Base-by-base conservation (phyloP, 2,797 vertebrate species). In the Chrysolophus pictus region DNA sequence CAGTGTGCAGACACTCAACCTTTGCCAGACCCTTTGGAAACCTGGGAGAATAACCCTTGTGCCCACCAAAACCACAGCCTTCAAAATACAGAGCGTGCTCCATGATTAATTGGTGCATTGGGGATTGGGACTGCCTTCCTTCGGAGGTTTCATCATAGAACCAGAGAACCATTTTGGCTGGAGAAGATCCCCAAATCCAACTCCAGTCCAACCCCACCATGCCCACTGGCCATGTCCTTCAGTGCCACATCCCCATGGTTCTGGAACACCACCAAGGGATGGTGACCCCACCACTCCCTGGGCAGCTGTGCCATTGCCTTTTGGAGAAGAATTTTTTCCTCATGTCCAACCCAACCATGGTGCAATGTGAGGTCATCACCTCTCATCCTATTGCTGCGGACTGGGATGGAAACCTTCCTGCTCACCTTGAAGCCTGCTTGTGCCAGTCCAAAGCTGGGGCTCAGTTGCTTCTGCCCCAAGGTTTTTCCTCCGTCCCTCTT, bases 1-100 rank as follows among this genome's bases (percentile, higher is more conserved):
- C 9, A 0, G 6, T 1, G 44, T 7, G 22, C 46, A 16, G 0
- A 0, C 4, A 70, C 37, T 49, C 39, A 63, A 35, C 6, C 1
- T 72, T 60, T 81, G 33, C 8, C 24, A 23, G 6, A 23, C 19
- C 28, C 31, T 75, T 39, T 62, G 29, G 59, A 10, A 81, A 59
- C 33, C 81, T 31, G 16, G 60, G 33, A 53, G 42, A 41, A 59
- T 49, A 23, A 37, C 29, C 21, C 17, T 70, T 49, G 18, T 39
- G 76, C 62, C 28, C n/a, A 28, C 29, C 1, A 4, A 58, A 22
- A 21, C 35, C 46, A 23, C 2, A 28, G 31, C 21, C 23, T n/a
- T 53, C 10, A 65, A 80, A 84, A 62, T 15, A 1, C 11, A 14
- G 35, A n/a, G 42, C 7, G 4, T 31, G 41, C 10, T 84, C 56